Base-by-base conservation (phyloP, 1,140 invertebrate species). In the Arctopsyche grandis region DNA sequence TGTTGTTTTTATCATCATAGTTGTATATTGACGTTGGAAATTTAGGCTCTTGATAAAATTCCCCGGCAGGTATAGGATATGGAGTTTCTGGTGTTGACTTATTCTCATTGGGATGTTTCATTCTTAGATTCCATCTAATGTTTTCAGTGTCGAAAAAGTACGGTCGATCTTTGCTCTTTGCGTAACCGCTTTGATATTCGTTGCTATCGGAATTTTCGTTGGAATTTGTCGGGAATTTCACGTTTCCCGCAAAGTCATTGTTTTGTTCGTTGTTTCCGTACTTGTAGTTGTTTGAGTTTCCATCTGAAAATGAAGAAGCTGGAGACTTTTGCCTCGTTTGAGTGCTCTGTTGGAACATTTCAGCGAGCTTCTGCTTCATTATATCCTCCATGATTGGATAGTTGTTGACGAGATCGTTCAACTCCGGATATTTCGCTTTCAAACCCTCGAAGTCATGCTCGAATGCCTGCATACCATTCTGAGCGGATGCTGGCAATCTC, bases 341-440 rank as follows among this genome's bases (percentile, higher is more conserved):
- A 19, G 69, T 38, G 19, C 19, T 78, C 19, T 75, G 24, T 76
- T 75, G 56, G 75, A 83, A 83, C 46, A 60, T 83, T 70, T 83
- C 82, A 10, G 79, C 75, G 14, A 83, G 29, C 63, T 83, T 83
- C 56, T 81, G 79, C 22, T 79, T 81, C 82, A 83, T 83, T n/a
- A 81, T 78, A 22, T 83, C 82, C 75, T 83, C 82, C 77, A 83
- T 81, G 9, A 83, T 78, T 14, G 82, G 82, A 73, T 81, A 83
- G 46, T 79, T 80, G 60, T 75, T 83, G 16, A 80, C 71, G 16
- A 83, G 69, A 48, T 83, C 82, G 38, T 78, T 78, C 9, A 83
- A 60, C 26, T 81, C 82, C 5, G 82, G 82, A 78, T 83, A 83
- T 78, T 83, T 83, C 24, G 48, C 74, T 79, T 81, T 83, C 5